Percentiles rank a stretch among this genome's conserved stretches.
These are phyloP conservation scores for Oostethus manadensis DNA, from an alignment of 2,113 vertebrate genomes.

Conservation along the genomic window DNA sequence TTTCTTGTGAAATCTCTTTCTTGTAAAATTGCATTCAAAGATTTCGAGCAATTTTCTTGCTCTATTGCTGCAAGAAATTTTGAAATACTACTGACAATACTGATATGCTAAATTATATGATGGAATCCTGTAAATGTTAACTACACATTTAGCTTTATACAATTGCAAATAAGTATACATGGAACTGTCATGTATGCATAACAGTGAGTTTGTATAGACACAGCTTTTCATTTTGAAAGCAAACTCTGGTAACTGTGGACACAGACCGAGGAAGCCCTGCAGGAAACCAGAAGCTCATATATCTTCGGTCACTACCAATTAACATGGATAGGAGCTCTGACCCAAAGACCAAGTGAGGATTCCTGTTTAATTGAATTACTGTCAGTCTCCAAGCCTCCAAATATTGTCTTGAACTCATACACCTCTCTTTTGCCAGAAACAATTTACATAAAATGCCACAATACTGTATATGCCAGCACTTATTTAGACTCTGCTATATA, in stretches of 20 bases:
- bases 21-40: no score
- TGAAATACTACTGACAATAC: no score
- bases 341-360: slow-evolving; percentile 73
- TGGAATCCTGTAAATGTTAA: background rate
- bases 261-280: slow-evolving; percentile 57
- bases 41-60: no score
- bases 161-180: background rate
- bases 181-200: slow-evolving; percentile 1
- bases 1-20: no score
- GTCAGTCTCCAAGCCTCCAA: slow-evolving; percentile 73
- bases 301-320: slow-evolving; percentile 64
- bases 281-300: slow-evolving; percentile 72
- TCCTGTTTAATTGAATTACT: slow-evolving; percentile 85
- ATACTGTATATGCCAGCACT: background rate
- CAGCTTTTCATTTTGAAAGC: slow-evolving; percentile 22
- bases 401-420: slow-evolving; percentile 82
- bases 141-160: no score
- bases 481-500: background rate
- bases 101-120: background rate
- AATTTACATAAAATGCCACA: slow-evolving; percentile 42
- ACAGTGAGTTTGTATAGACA: slow-evolving; percentile 20
- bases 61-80: no score
- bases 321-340: slow-evolving; percentile 79
- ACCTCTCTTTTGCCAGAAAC: slow-evolving; percentile 65
- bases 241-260: slow-evolving; percentile 23